phyloP scores from a whole-genome alignment of 2,113 vertebrate genomes.

The Mastomys coucha region DNA sequence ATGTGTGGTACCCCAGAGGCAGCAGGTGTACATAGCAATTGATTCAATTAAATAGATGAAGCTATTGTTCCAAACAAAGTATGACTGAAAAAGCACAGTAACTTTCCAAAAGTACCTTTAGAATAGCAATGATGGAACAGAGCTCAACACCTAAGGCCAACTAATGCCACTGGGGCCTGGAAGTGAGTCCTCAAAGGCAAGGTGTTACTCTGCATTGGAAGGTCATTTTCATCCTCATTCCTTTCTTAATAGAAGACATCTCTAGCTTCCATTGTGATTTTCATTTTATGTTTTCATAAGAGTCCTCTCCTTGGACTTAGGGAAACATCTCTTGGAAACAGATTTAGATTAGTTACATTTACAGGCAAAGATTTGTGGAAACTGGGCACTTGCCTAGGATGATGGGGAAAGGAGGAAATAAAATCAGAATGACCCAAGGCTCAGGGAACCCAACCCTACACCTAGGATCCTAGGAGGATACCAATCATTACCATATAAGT shows the following conservation, averaged over 20 bases:
- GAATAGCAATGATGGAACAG: conserved; percentile 24
- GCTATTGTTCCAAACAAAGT: not conserved
- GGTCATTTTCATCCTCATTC: conserved; percentile 21
- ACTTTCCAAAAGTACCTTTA: conserved; percentile 48
- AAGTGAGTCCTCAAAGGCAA: conserved; percentile 31
- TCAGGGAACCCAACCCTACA: not conserved
- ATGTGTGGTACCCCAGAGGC: conserved; percentile 24
- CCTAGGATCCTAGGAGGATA: not conserved
- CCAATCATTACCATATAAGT: not conserved
- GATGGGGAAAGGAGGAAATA: conserved; percentile 2
- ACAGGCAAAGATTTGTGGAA: conserved; percentile 31
- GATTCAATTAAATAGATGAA: conserved; percentile 62
- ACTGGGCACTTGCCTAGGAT: not conserved
- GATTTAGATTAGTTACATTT: conserved; percentile 25
- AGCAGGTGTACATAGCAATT: not conserved
- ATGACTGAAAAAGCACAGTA: conserved; percentile 4
- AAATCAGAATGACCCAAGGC: conserved; percentile 29
- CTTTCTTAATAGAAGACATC: conserved; percentile 15
- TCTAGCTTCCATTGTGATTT: conserved; percentile 6
- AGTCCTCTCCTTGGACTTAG: not conserved
- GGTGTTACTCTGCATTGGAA: conserved; percentile 15
- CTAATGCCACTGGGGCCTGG: not conserved
- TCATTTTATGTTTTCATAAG: not conserved
- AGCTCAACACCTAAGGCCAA: conserved; percentile 20
- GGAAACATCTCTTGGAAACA: conserved; percentile 36